Base-by-base conservation (phyloP, 2,888 invertebrate species). In the Gymnosoma rotundatum region DNA sequence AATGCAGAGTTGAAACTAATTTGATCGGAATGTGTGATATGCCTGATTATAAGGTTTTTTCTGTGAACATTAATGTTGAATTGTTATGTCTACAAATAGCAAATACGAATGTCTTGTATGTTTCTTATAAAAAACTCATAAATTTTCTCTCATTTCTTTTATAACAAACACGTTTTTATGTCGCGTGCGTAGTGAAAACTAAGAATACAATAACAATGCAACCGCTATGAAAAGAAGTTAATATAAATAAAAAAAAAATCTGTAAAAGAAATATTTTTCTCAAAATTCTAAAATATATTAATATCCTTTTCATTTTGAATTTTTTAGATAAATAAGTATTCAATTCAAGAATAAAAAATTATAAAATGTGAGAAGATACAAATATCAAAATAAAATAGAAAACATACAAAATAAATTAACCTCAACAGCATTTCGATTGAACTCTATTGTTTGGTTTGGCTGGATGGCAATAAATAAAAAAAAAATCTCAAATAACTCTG, bases 131-230 rank as follows among this genome's bases (percentile, higher is more conserved):
- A 45, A n/a, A 25, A 78, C 10, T 36, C 36, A 56, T 58, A 21
- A 36, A 48, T 58, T 52, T 58, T 60, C 67, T 21, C 78, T 56
- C 63, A 21, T 10, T 78, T 36, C 6, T 70, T 21, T 36, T 2
- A 20, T 63, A 64, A 25, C 52, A 54, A 70, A 25, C 83, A 83
- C 70, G 78, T 78, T 83, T 64, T 83, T 36, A 52, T 32, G 64
- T 83, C 83, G 78, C 74, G 78, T 78, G 78, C 74, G 58, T 78
- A 45, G 56, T 74, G 14, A 66, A 60, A 79, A 60, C 60, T 67
- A 52, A 18, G n/a, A 32, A 38, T 9, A 67, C 10, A 60, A 52
- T 16, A 61, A 16, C 38, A 20, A 42, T 56, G 32, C 50, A 61
- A 52, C 42, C 48, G 72, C 21, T 38, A 66, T 21, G 20, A 42